phyloP scores from a whole-genome alignment of 2,888 invertebrate genomes.

The Erpobdella octoculata region DNA sequence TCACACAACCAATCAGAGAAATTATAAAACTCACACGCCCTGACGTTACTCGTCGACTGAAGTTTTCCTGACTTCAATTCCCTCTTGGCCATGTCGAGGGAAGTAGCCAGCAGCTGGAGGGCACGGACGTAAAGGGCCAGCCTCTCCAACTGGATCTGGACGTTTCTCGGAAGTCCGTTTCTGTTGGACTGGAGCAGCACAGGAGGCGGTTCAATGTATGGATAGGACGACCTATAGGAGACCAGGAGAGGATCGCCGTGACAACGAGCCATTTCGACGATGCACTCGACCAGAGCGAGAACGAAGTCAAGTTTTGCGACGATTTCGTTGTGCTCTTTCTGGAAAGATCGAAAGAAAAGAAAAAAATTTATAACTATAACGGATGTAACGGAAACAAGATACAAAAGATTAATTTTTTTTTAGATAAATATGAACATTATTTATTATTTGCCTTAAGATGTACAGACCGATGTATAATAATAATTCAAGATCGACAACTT shows the following conservation, averaged over 20 bases:
- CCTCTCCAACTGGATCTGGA: slow-evolving; percentile 60
- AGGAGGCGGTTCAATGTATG: slow-evolving; percentile 2
- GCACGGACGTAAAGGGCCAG: slow-evolving; percentile 79
- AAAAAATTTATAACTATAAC: neutral
- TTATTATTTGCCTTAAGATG: too few relatives aligned
- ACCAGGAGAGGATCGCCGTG: slow-evolving; percentile 52
- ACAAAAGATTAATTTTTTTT: neutral
- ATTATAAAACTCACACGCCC: slow-evolving; percentile 62
- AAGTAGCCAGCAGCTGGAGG: slow-evolving; percentile 86
- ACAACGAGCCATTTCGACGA: slow-evolving; percentile 65
- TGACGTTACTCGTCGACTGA: slow-evolving; percentile 82
- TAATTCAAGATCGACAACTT: neutral
- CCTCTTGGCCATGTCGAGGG: slow-evolving; percentile 73
- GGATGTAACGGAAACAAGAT: neutral
- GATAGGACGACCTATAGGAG: slow-evolving; percentile 35
- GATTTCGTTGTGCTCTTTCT: slow-evolving; percentile 54
- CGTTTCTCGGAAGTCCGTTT: neutral
- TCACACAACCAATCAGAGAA: neutral
- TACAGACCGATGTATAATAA: too few relatives aligned
- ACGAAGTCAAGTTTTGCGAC: slow-evolving; percentile 95
- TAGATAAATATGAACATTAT: neutral
- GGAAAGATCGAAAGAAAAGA: slow-evolving; percentile 8
- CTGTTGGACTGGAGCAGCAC: neutral
- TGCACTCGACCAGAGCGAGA: slow-evolving; percentile 84
- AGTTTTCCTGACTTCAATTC: slow-evolving; percentile 75